These are phyloP conservation scores for Mormyrops boulengeri DNA, from an alignment of 2,797 vertebrate species.

Conservation along the genomic window DNA sequence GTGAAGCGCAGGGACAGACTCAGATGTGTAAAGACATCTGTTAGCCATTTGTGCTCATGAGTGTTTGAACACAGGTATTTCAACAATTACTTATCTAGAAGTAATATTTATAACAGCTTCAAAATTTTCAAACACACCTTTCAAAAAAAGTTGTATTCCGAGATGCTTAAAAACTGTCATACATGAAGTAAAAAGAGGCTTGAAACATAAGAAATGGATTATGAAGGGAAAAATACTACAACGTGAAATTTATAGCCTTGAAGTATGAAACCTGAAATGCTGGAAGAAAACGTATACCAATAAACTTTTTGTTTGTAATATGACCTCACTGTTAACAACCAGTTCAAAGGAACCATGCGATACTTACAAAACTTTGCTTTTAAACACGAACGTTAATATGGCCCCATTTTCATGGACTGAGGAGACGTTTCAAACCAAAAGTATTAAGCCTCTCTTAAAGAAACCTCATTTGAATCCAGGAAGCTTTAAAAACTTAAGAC, in stretches of 20 bases:
- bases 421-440: neutral
- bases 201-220: neutral
- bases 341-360: neutral
- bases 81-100: neutral
- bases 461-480: neutral
- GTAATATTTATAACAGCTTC: neutral
- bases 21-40: neutral
- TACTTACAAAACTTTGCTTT: neutral
- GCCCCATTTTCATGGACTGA: slow-evolving; percentile 2
- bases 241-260: neutral
- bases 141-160: neutral
- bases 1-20: neutral
- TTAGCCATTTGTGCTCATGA: neutral
- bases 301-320: slow-evolving; percentile 10
- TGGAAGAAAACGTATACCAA: slow-evolving; percentile 6
- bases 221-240: neutral
- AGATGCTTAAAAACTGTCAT: neutral
- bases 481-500: slow-evolving; percentile 7
- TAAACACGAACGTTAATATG: neutral
- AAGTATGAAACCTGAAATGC: neutral
- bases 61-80: neutral
- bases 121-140: neutral
- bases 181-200: neutral
- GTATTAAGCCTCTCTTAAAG: slow-evolving; percentile 9
- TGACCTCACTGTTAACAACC: slow-evolving; percentile 4